A percentile compares a stretch with the other conserved stretches of the same genome.
Evolutionary conservation across 2,113 vertebrate species (phyloP).

Genomic region (Podarcis cretensis): DNA sequence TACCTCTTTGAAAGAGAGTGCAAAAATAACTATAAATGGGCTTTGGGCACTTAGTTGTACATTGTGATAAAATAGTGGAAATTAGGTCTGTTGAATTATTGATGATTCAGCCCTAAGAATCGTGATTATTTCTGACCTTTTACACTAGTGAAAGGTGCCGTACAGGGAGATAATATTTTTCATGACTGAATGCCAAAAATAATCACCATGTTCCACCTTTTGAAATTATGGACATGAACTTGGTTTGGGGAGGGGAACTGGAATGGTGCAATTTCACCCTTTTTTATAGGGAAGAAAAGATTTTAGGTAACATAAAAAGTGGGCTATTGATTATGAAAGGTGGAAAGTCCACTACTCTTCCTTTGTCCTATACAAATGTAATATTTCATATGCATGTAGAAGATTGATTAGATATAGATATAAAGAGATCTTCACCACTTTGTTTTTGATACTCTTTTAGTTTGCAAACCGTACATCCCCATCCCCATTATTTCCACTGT

Average conservation of each 20-base stretch:
- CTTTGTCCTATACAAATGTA: background rate
- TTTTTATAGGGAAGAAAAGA: background rate
- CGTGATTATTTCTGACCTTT: constrained; percentile 16
- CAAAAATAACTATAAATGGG: constrained; percentile 2
- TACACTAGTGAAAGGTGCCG: background rate
- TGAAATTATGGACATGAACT: background rate
- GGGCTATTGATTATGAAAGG: background rate
- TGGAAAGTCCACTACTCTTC: background rate
- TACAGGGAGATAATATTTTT: constrained; percentile 4
- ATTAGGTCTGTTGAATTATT: constrained; percentile 15
- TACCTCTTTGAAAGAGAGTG: background rate
- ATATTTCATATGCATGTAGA: background rate
- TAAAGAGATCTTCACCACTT: background rate
- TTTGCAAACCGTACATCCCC: too few species aligned
- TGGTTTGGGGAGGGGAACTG: background rate
- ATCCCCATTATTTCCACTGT: background rate
- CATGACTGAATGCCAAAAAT: constrained; percentile 9
- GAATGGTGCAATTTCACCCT: background rate
- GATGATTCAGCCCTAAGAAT: background rate
- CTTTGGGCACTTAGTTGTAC: constrained; percentile 9
- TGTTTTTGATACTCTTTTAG: background rate
- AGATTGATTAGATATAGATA: background rate
- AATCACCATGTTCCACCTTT: background rate
- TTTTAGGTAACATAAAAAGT: background rate
- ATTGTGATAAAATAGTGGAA: constrained; percentile 2